These are phyloP conservation scores for Coturnix japonica DNA, from an alignment of 2,113 vertebrate species.

Conservation along the genomic window DNA sequence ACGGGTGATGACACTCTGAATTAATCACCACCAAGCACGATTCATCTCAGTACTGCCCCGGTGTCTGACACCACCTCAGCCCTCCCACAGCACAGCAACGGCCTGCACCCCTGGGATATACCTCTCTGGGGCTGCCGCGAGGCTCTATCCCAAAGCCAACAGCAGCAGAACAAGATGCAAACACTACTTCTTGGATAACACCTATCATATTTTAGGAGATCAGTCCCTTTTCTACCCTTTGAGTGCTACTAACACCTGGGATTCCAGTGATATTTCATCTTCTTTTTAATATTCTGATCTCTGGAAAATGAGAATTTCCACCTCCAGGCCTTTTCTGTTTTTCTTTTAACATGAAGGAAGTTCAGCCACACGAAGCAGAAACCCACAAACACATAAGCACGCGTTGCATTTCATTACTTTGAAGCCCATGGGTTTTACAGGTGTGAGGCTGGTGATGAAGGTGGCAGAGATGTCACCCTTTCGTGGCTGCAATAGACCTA, in stretches of 20 bases:
- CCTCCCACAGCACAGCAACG: not conserved
- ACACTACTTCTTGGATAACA: not conserved
- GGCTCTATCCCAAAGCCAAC: not conserved
- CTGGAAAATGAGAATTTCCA: not conserved
- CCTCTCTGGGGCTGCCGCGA: not conserved
- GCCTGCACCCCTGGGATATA: not conserved
- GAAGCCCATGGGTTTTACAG: not conserved
- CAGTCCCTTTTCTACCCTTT: not conserved
- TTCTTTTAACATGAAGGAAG: not conserved
- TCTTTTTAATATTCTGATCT: not conserved
- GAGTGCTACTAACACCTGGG: not conserved
- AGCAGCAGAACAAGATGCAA: accelerated
- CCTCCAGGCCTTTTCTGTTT: not conserved
- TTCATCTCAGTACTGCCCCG: not conserved
- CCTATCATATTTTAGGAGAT: not conserved
- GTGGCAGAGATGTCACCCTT: not conserved
- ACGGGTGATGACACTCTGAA: not conserved
- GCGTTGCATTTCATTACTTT: not conserved
- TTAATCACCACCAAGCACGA: not conserved
- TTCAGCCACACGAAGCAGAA: not conserved
- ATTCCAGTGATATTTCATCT: not conserved
- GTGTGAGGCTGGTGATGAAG: not conserved
- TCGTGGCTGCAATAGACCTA: not conserved
- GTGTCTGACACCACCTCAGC: not conserved
- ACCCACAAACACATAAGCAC: not conserved